Base-by-base conservation (phyloP, 2,113 vertebrate genomes). In the Cariama cristata region DNA sequence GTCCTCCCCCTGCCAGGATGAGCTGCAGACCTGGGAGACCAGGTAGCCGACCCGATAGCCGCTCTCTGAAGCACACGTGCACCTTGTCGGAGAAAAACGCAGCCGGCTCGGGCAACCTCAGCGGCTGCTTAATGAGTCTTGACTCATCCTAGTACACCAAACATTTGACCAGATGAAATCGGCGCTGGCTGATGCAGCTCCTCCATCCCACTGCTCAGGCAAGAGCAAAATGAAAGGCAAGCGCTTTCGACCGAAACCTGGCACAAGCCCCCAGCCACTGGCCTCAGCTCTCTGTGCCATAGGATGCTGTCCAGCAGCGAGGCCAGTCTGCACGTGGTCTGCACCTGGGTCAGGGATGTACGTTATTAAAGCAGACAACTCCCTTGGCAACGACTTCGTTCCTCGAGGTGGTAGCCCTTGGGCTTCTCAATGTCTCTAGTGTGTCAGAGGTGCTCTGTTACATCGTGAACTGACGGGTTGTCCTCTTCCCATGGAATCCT, bases 161-260 rank as follows among this genome's bases (percentile, higher is more conserved):
- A 76, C 63, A 73, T 83, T 86, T 0, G 3, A 73, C 67, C 64
- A 79, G 88, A 95, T 95, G 73, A 86, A 89, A 87, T 42, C 11
- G 49, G 58, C 1, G 2, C 49, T 87, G 80, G 52, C 56, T 55
- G 80, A 80, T 92, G 94, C 38, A 66, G 88, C 56, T 88, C 18
- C 44, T 92, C 79, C 69, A 62, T 86, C 53, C 40, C 66, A 73
- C 40, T 79, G 80, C 76, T 83, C 60, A 64, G 68, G 79, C 76
- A 67, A 82, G 77, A 85, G 75, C 42, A 84, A 87, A 97, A 87
- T 79, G 38, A 97, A 97, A 97, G 80, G 53, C 73, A 87, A 96
- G 84, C 22, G 7, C 66, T 94, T 96, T 91, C 2, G 8, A 58
- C 76, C 14, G 38, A 95, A 97, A 95, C 58, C 45, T 91, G 89